These are phyloP conservation scores for Lochmaea crataegi DNA, from an alignment of 2,888 invertebrate species.

Conservation along the genomic window DNA sequence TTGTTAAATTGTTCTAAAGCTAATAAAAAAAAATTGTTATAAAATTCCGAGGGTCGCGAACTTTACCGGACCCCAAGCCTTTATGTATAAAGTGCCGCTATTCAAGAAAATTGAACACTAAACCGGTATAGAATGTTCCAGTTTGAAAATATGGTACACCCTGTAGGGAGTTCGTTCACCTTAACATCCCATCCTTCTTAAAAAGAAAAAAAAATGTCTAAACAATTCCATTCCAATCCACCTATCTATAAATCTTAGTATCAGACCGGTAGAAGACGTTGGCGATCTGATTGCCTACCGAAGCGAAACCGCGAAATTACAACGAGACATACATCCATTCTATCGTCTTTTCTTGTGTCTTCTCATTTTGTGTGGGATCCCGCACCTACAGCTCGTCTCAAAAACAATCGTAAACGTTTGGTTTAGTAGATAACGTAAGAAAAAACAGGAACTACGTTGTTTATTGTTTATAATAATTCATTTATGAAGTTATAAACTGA, in stretches of 20 bases:
- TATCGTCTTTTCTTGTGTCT: slow-evolving; percentile 9
- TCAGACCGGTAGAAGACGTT: slow-evolving; percentile 15
- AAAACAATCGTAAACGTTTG: neutral
- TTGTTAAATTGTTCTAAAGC: no score
- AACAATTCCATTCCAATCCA: slow-evolving; percentile 17
- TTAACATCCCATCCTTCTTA: slow-evolving; percentile 9
- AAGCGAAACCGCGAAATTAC: slow-evolving; percentile 26
- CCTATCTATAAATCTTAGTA: slow-evolving; percentile 19
- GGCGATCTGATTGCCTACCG: slow-evolving; percentile 30
- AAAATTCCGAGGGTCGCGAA: no score
- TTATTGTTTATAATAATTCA: neutral
- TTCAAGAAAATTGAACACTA: neutral
- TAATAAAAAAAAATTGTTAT: no score
- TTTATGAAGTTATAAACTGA: no score
- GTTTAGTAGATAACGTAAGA: neutral
- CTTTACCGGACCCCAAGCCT: neutral
- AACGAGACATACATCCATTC: slow-evolving; percentile 14
- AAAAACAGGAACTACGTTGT: neutral
- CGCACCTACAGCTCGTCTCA: slow-evolving; percentile 3
- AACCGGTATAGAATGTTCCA: neutral
- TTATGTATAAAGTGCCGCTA: neutral
- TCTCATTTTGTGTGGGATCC: slow-evolving; percentile 15
- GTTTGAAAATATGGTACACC: neutral
- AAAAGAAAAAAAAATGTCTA: slow-evolving; percentile 10
- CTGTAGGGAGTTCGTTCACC: slow-evolving; percentile 12